These are phyloP conservation scores for Sphaeramia orbicularis DNA, from an alignment of 2,797 vertebrate genomes.

Conservation along the genomic window DNA sequence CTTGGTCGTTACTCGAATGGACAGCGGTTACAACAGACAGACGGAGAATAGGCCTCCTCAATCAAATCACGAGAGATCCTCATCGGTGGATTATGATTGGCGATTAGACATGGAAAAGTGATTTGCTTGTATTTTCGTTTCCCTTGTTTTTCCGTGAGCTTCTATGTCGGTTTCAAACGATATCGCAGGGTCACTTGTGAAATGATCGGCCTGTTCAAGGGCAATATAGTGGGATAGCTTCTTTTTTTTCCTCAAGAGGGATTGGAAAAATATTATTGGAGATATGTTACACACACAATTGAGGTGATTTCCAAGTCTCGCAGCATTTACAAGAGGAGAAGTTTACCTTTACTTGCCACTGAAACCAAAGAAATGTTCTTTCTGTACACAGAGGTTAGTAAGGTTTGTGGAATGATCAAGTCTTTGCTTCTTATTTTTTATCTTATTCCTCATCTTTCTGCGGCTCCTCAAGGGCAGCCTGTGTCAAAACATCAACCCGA, in stretches of 20 bases:
- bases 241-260: constrained; percentile 26
- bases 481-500: constrained; percentile 62
- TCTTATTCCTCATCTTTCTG: constrained; percentile 40
- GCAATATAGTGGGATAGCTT: constrained; percentile 28
- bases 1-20: constrained; percentile 57
- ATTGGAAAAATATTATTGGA: constrained; percentile 48
- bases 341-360: constrained; percentile 6
- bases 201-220: constrained; percentile 4
- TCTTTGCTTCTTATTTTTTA: constrained; percentile 26
- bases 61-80: constrained; percentile 48
- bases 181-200: constrained; percentile 31
- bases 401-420: constrained; percentile 17
- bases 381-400: not conserved
- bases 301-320: constrained; percentile 15
- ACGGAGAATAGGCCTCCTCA: constrained; percentile 32
- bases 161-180: constrained; percentile 20
- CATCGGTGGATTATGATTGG: constrained; percentile 9
- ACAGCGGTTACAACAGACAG: constrained; percentile 43
- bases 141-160: constrained; percentile 18
- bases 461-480: constrained; percentile 31
- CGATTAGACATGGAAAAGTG: constrained; percentile 53
- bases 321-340: constrained; percentile 2
- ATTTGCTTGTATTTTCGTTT: constrained; percentile 50
- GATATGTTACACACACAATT: constrained; percentile 30
- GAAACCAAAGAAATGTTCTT: constrained; percentile 16